Evolutionary conservation across 92 coral and sea anemone genomes (phyloP).

Genomic region (Phenganax marumi): DNA sequence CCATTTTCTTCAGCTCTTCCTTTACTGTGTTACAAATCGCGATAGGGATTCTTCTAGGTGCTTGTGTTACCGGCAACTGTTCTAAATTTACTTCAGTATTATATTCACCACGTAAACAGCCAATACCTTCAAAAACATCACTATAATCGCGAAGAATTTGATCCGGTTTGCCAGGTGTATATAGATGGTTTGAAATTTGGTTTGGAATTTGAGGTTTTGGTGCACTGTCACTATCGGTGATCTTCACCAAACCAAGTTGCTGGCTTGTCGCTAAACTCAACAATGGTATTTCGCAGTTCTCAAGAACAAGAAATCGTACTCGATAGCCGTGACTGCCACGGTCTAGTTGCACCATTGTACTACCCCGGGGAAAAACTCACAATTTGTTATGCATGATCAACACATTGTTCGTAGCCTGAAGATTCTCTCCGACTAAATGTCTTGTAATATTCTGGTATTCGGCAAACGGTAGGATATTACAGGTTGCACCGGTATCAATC

Average conservation of each 20-base stretch:
- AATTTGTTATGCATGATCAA: slow-evolving; percentile 45
- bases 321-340: slow-evolving; percentile 14
- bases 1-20: too few species aligned
- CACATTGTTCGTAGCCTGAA: slow-evolving; percentile 27
- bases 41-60: slow-evolving; percentile 14
- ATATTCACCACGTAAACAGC: slow-evolving; percentile 29
- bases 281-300: slow-evolving; percentile 13
- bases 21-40: slow-evolving; percentile 7
- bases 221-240: slow-evolving; percentile 4
- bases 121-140: slow-evolving; percentile 12
- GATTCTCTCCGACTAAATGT: too few species aligned
- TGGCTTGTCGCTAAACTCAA: too few species aligned
- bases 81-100: neutral
- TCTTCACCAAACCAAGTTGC: too few species aligned
- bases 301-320: slow-evolving; percentile 13
- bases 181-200: neutral
- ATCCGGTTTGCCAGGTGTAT: neutral
- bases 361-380: slow-evolving; percentile 21
- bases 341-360: neutral
- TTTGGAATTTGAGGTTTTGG: neutral
- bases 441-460: too few species aligned
- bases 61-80: slow-evolving; percentile 8
- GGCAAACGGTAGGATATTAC: too few species aligned
- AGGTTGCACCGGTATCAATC: too few species aligned
- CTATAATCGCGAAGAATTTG: neutral